Evolutionary conservation across 2,888 invertebrate species (phyloP), one percentile per base, ranked within the genome.

Genomic region (Cremastinae sp.): DNA sequence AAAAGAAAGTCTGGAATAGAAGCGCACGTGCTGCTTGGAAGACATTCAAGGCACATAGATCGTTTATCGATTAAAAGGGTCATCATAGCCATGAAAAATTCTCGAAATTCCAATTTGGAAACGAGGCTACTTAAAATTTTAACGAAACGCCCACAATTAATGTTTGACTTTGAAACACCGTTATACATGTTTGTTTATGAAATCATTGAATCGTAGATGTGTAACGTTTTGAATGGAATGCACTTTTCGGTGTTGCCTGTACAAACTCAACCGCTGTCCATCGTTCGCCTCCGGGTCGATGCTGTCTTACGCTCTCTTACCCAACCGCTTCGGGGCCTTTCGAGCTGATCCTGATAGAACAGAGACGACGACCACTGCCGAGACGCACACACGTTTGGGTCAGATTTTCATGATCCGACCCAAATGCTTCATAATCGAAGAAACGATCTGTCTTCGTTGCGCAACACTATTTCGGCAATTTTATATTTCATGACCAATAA

Each of bases 241-340:
- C 20, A 47, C 16, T n/a, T n/a, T n/a, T n/a, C n/a, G n/a, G n/a
- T n/a, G n/a, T n/a, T n/a, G n/a, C n/a, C n/a, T n/a, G n/a, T 47
- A 12, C 16, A 16, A 12, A n/a, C 16, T 14, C 16, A 7, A 36
- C 51, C 59, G 56, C 75, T 71, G 71, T 66, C 62, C 66, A 62
- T 66, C 49, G 45, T 66, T 61, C 66, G 66, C 75, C 71, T 62
- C 20, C 41, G 66, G 56, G 49, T 43, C 65, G 66, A 75, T 49
- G 22, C 54, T 66, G 71, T 43, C 45, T 45, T 56, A 61, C 75
- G 54, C 53, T 59, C 66, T 71, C 62, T 75, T 75, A 43, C 75
- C 66, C 66, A 71, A 75, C 22, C 49, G 49, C 56, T 66, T 38
- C 45, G 14, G 70, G 71, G 75, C 61, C 75, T 71, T 68, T 71